Conservation (phyloP, 2,113 vertebrate genomes). For the Pelobates fuscus region DNA sequence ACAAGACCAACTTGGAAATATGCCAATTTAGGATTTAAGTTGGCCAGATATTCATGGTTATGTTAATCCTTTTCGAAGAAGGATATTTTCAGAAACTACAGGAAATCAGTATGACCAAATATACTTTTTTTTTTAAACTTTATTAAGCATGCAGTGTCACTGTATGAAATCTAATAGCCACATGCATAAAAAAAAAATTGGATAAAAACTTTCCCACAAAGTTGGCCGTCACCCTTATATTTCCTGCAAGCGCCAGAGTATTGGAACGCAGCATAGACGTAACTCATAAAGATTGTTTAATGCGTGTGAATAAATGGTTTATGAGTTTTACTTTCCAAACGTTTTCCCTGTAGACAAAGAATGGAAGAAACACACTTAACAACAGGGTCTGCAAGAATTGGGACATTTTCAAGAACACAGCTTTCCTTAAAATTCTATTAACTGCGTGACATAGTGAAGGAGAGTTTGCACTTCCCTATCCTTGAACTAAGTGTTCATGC, state of each 20-base stretch:
- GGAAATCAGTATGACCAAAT: neutral
- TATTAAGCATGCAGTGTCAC: neutral
- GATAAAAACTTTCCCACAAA: neutral
- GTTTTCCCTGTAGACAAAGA: neutral
- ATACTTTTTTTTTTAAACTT: neutral
- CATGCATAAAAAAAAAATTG: neutral
- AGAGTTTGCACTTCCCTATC: too few relatives aligned
- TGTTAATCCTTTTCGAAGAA: neutral
- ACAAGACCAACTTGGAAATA: neutral
- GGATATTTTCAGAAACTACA: neutral
- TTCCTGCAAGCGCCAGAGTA: neutral
- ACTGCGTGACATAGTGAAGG: too few relatives aligned
- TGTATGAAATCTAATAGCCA: neutral
- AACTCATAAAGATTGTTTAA: slow-evolving; percentile 19
- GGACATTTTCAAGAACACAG: neutral
- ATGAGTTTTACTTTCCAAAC: neutral
- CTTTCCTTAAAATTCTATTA: too few relatives aligned
- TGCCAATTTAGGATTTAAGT: neutral
- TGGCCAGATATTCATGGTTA: neutral
- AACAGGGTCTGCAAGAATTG: slow-evolving; percentile 1
- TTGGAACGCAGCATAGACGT: neutral
- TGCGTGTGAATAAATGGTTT: slow-evolving; percentile 13
- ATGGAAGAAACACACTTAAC: neutral
- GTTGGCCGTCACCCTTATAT: neutral
- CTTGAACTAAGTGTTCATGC: too few relatives aligned